Percentiles rank a stretch among this genome's conserved stretches.
Evolutionary conservation across 92 coral and sea anemone genomes (phyloP).

Genomic region (Actinostola sp.): DNA sequence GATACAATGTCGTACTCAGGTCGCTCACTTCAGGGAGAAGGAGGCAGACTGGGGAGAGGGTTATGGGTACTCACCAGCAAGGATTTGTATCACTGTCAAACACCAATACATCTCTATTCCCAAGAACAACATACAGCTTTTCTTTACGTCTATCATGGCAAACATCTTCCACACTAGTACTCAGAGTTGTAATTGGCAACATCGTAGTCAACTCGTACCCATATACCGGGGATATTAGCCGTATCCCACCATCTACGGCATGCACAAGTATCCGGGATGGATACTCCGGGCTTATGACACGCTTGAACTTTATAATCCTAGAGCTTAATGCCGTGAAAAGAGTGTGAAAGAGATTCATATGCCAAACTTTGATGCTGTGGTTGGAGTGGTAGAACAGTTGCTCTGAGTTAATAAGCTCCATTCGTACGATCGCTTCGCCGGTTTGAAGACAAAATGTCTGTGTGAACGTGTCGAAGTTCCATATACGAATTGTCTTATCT

Average conservation of each 20-base stretch:
- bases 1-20: no score
- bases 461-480: constrained; percentile 92
- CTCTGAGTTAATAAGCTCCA: constrained; percentile 77
- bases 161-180: constrained; percentile 72
- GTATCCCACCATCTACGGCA: constrained; percentile 89
- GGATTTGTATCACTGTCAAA: constrained; percentile 91
- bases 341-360: constrained; percentile 87
- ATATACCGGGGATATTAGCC: constrained; percentile 90
- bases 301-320: constrained; percentile 58
- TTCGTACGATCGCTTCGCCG: constrained; percentile 80
- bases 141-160: constrained; percentile 87
- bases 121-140: constrained; percentile 80
- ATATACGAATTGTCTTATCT: constrained; percentile 90
- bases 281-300: constrained; percentile 77
- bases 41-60: background rate
- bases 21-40: background rate
- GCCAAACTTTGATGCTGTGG: constrained; percentile 84
- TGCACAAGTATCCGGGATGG: constrained; percentile 82
- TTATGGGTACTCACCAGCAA: constrained; percentile 74
- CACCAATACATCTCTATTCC: constrained; percentile 78
- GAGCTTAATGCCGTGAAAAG: constrained; percentile 86
- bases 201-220: constrained; percentile 86
- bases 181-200: constrained; percentile 79
- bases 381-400: constrained; percentile 75
- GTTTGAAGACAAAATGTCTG: constrained; percentile 92